phyloP scores from a whole-genome alignment of 1,140 invertebrate species.

The Marisa cornuarietis region DNA sequence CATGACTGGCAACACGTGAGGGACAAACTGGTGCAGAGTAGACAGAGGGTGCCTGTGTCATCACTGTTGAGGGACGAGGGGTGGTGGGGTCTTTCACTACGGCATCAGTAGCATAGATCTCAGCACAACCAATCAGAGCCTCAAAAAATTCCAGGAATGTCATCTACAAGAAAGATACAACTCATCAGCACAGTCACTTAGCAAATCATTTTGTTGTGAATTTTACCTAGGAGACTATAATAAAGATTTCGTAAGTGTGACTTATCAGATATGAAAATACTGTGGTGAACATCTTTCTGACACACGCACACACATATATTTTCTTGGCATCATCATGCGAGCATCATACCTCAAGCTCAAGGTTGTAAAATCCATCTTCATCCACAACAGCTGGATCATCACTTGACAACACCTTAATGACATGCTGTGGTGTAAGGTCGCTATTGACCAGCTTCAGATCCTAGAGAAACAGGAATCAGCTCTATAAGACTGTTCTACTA shows the following conservation, averaged over 20 bases:
- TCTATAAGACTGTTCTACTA: constrained; percentile 2
- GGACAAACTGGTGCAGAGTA: constrained; percentile 56
- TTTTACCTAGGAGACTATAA: no score
- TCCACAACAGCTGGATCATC: constrained; percentile 63
- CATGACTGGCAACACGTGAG: constrained; percentile 56
- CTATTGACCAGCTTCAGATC: constrained; percentile 61
- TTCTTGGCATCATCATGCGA: no score
- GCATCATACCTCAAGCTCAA: constrained; percentile 62
- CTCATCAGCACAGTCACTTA: not conserved
- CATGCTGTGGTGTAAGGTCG: constrained; percentile 56
- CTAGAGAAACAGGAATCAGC: constrained; percentile 36
- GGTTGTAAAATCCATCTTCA: constrained; percentile 60
- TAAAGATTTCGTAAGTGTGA: no score
- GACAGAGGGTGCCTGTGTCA: constrained; percentile 57
- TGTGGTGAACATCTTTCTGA: no score
- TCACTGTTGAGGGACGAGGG: constrained; percentile 51
- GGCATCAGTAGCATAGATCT: constrained; percentile 60
- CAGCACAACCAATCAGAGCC: constrained; percentile 63
- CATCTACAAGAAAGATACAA: constrained; percentile 50
- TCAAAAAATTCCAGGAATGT: constrained; percentile 66
- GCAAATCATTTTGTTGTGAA: not conserved
- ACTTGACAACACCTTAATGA: constrained; percentile 54
- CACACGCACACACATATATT: no score
- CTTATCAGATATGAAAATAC: no score
- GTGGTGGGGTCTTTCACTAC: constrained; percentile 62